Evolutionary conservation across 2,888 invertebrate genomes (phyloP).

Genomic region (Lottia scabra): DNA sequence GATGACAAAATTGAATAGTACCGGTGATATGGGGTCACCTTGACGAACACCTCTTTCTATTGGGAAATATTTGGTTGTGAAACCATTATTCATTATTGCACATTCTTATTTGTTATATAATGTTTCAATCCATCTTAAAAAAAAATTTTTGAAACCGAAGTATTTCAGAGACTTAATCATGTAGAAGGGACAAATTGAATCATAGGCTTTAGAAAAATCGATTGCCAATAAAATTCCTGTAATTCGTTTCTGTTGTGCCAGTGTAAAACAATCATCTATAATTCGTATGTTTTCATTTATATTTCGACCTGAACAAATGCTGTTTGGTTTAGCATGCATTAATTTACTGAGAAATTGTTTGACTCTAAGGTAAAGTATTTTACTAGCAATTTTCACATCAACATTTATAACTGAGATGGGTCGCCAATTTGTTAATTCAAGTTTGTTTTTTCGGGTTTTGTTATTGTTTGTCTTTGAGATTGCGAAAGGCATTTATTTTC

Average conservation of each 20-base stretch:
- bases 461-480: too few relatives aligned
- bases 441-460: too few relatives aligned
- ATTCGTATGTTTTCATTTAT: constrained; percentile 88
- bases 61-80: not conserved
- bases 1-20: not conserved
- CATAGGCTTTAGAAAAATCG: not conserved
- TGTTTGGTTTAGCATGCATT: too few relatives aligned
- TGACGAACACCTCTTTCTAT: not conserved
- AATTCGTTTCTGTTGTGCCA: not conserved
- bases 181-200: not conserved
- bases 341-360: too few relatives aligned
- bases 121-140: not conserved
- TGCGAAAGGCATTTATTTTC: too few relatives aligned
- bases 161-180: not conserved
- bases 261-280: not conserved
- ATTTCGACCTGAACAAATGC: constrained; percentile 94
- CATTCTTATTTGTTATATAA: not conserved
- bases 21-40: not conserved
- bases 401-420: too few relatives aligned
- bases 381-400: too few relatives aligned
- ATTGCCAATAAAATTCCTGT: not conserved
- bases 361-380: too few relatives aligned
- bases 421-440: too few relatives aligned
- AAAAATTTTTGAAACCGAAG: not conserved
- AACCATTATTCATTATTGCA: not conserved